Percentiles rank a stretch among this genome's conserved stretches.
These are phyloP conservation scores for Porites lobata DNA, from an alignment of 92 coral and sea anemone species.

Conservation along the genomic window DNA sequence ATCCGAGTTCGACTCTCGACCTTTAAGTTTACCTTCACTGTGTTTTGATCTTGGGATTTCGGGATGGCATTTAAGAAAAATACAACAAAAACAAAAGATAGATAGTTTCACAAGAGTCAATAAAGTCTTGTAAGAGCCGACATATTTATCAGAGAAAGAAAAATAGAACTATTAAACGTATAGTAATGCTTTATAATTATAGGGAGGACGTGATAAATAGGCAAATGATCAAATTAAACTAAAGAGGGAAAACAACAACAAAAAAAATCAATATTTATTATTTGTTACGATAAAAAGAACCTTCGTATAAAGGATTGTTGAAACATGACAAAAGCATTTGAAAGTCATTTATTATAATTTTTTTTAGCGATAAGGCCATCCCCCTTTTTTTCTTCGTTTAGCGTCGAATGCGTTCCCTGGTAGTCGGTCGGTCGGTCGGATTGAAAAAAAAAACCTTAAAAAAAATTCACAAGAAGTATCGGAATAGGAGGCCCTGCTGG, in stretches of 20 bases:
- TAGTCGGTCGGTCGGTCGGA: too few species aligned
- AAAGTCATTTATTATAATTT: background rate
- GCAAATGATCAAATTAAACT: background rate
- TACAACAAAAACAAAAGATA: too few species aligned
- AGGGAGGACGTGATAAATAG: background rate
- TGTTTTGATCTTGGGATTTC: background rate
- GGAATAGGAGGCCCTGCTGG: too few species aligned
- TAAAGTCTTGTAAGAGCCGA: background rate
- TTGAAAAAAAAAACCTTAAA: too few species aligned
- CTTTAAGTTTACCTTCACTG: background rate
- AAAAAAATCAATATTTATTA: background rate
- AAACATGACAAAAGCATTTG: background rate
- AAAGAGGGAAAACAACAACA: background rate
- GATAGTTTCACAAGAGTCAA: background rate
- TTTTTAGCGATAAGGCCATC: background rate
- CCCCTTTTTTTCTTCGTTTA: too few species aligned
- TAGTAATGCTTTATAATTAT: slow-evolving; percentile 11
- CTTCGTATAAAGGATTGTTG: background rate
- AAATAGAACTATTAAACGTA: background rate
- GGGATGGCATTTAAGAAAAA: background rate
- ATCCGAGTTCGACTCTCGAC: too few species aligned
- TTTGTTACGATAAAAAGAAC: background rate
- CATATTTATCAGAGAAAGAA: background rate
- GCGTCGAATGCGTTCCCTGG: too few species aligned
- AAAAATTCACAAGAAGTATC: too few species aligned